Evolutionary conservation across 2,113 vertebrate species (phyloP).

Genomic region (Leptosomus discolor): DNA sequence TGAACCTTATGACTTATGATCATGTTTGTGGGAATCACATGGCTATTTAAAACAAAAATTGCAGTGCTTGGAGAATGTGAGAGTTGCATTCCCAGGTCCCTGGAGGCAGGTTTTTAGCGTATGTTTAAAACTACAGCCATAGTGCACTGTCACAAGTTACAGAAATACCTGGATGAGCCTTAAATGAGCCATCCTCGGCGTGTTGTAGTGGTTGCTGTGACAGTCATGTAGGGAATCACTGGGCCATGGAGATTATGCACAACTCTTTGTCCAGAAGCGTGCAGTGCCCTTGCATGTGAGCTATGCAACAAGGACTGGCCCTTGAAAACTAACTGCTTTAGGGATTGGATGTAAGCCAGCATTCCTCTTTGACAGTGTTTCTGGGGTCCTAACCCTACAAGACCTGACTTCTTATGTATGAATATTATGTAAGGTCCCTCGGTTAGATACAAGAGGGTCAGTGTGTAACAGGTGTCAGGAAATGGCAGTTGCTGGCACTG

Average conservation of each 20-base stretch:
- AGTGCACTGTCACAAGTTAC: not conserved
- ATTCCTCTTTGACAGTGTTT: not conserved
- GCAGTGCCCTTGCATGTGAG: fast-evolving
- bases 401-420: not conserved
- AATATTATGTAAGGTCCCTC: not conserved
- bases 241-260: not conserved
- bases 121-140: not conserved
- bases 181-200: not conserved
- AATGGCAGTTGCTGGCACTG: not conserved
- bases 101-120: not conserved
- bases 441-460: not conserved
- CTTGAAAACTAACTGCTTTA: not conserved
- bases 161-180: not conserved
- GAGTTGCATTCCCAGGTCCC: not conserved
- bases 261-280: not conserved
- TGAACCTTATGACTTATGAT: not conserved
- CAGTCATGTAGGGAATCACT: fast-evolving
- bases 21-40: not conserved
- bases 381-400: not conserved
- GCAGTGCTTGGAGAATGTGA: not conserved
- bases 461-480: not conserved
- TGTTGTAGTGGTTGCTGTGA: not conserved
- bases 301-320: not conserved
- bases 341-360: not conserved
- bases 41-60: not conserved